A percentile compares a stretch with the other conserved stretches of the same genome.
These are phyloP conservation scores for Phoenicopterus ruber DNA, from an alignment of 2,113 vertebrate species.

Conservation along the genomic window DNA sequence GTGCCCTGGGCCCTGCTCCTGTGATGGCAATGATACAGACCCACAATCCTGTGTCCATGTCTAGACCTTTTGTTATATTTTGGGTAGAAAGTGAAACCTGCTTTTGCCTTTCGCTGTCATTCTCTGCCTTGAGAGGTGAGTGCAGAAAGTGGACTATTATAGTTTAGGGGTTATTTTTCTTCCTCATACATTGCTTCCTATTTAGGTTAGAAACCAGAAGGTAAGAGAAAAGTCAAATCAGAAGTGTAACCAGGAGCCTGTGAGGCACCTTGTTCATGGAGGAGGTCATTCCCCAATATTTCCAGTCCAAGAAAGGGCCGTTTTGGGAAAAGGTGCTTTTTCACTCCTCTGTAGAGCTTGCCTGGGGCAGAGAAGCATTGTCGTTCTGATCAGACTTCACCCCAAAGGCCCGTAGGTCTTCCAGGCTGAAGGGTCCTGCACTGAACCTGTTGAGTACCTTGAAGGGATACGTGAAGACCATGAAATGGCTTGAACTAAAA, in stretches of 20 bases:
- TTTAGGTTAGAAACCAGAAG: not conserved
- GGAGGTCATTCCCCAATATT: not conserved
- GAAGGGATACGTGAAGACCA: not conserved
- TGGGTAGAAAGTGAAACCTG: not conserved
- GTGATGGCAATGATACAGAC: not conserved
- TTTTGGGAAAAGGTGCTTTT: not conserved
- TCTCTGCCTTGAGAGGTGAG: not conserved
- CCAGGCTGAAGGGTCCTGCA: not conserved
- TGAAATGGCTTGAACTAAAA: not conserved
- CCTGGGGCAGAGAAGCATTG: not conserved
- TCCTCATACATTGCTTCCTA: not conserved
- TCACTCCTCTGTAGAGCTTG: not conserved
- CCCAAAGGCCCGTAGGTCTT: not conserved
- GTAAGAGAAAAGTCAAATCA: not conserved
- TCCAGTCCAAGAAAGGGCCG: not conserved
- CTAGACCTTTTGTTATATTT: not conserved
- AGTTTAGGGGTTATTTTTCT: not conserved
- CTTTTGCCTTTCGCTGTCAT: not conserved
- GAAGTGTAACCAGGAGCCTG: not conserved
- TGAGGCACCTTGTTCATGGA: not conserved
- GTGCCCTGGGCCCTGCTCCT: not conserved
- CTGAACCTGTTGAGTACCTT: not conserved
- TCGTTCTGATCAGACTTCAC: not conserved
- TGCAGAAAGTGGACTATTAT: not conserved
- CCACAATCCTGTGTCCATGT: not conserved